phyloP scores from a whole-genome alignment of 2,113 vertebrate species.

The Cygnus atratus region DNA sequence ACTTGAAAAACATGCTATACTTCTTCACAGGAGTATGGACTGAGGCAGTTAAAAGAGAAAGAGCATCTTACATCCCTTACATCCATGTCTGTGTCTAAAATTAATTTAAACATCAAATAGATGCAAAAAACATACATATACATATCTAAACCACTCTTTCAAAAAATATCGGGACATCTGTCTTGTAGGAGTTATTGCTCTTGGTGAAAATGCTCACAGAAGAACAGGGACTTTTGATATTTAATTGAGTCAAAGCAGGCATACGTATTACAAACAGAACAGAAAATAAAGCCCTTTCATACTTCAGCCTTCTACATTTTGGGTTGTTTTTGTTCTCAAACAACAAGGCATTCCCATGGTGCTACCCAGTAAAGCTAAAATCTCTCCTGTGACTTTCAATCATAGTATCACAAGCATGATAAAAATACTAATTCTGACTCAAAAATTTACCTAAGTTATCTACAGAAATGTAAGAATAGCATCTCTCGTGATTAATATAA shows the following conservation, averaged over 20 bases:
- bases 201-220: slow-evolving; percentile 44
- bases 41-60: slow-evolving; percentile 20
- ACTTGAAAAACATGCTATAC: not conserved
- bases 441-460: not conserved
- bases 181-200: slow-evolving; percentile 57
- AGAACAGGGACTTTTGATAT: slow-evolving; percentile 18
- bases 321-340: not conserved
- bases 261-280: not conserved
- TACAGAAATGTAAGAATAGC: not conserved
- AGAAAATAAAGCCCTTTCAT: slow-evolving; percentile 10
- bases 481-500: not conserved
- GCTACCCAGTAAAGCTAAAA: not conserved
- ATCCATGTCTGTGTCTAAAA: slow-evolving; percentile 1
- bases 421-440: not conserved
- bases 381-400: not conserved
- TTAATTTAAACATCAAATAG: slow-evolving; percentile 58
- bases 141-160: slow-evolving; percentile 50
- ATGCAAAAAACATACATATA: not conserved
- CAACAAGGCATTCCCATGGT: not conserved
- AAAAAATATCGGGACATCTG: slow-evolving; percentile 54
- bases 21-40: not conserved
- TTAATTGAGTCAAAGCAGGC: slow-evolving; percentile 29
- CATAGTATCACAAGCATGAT: not conserved
- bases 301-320: not conserved
- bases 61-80: slow-evolving; percentile 13